Evolutionary conservation across 2,888 invertebrate species (phyloP), one percentile per base, ranked within the genome.

Genomic region (Eubasilissa splendida): DNA sequence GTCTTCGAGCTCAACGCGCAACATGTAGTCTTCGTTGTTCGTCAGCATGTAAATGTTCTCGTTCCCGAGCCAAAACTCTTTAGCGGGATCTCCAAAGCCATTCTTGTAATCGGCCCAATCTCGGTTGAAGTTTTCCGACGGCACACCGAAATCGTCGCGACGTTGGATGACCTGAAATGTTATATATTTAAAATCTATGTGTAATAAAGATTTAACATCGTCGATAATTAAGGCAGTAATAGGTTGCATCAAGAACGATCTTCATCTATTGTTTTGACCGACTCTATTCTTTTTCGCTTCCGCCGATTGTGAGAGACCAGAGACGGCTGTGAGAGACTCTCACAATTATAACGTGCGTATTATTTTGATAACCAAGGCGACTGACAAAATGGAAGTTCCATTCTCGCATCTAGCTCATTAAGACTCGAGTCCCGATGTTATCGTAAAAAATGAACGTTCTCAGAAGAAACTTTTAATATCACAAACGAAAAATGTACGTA

Each of bases 101-200:
- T 96, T 96, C 87, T 97, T 96, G 88, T 97, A 97, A 86, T 97
- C 96, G 80, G 95, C 93, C 97, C 97, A 97, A 87, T 97, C 96
- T 1, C 96, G 91, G 88, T 97, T 97, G 90, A 97, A 97, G 87
- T 96, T 97, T 88, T 97, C 97, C 0, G 96, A 92, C 0, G 96
- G 96, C 33, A 96, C 93, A 0, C 96, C 96, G 86, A 93, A 96
- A 87, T 97, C 96, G 86, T 97, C 96, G 81, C 97, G 91, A 31
- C 97, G 91, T 91, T 97, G 97, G 85, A 97, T 96, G 1, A 97
- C 96, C 97, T 97, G 86, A 14, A 86, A 85, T 33, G 11, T 42
- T 12, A 33, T 33, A 12, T 52, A 22, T 4, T 63, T 63, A 63
- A 12, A 5, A 63, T 5, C 31, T 33, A 12, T 5, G 63, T 42